Evolutionary conservation across 2,888 invertebrate genomes (phyloP).

Genomic region (Cephus runcator): DNA sequence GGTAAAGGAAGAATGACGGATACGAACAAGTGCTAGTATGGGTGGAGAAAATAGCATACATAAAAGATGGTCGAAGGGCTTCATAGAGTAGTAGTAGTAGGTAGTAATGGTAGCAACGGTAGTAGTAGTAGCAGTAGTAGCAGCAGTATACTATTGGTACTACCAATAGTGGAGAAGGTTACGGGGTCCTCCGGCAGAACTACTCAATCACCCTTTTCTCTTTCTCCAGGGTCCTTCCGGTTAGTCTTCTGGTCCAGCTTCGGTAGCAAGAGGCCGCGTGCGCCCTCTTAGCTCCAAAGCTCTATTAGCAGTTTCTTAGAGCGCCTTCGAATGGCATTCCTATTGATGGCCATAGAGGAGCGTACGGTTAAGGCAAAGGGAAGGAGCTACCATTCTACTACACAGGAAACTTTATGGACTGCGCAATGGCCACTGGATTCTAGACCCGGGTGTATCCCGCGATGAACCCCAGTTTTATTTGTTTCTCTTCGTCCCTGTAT

Average conservation of each 20-base stretch:
- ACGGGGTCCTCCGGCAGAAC: slow-evolving; percentile 39
- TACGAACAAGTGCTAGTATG: background rate
- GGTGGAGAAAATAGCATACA: slow-evolving; percentile 26
- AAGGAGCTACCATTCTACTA: slow-evolving; percentile 42
- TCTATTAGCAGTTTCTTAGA: slow-evolving; percentile 64
- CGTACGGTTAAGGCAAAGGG: slow-evolving; percentile 45
- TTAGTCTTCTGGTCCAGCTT: slow-evolving; percentile 22
- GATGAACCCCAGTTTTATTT: background rate
- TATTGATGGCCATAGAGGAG: slow-evolving; percentile 53
- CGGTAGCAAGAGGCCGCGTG: slow-evolving; percentile 26
- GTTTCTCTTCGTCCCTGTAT: background rate
- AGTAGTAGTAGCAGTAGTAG: background rate
- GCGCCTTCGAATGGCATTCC: slow-evolving; percentile 59
- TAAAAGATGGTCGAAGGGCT: slow-evolving; percentile 14
- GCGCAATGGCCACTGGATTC: slow-evolving; percentile 47
- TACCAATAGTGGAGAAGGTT: slow-evolving; percentile 11
- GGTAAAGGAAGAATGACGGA: background rate
- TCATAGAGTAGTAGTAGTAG: background rate
- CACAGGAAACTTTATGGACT: slow-evolving; percentile 57
- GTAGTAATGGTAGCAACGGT: background rate
- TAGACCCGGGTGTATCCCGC: background rate
- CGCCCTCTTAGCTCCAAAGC: slow-evolving; percentile 22
- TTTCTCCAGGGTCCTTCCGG: slow-evolving; percentile 26
- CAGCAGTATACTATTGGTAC: background rate
- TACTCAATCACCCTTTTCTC: slow-evolving; percentile 42